Base-by-base conservation (phyloP, 2,888 invertebrate species). In the Crocallis elinguaria region DNA sequence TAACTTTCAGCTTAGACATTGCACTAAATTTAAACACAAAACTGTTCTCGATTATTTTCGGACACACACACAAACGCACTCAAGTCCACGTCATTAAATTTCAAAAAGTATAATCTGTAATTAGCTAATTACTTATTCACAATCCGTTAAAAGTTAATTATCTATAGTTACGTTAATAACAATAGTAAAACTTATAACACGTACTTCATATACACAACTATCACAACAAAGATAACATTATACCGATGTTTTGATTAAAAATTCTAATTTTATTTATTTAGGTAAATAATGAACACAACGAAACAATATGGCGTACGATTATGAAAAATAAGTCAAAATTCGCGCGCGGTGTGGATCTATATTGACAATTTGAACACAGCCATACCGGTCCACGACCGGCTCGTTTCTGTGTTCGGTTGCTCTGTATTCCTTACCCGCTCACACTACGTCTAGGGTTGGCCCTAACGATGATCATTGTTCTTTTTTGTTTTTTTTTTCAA, bases 251-350 rank as follows among this genome's bases (percentile, higher is more conserved):
- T 38, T 35, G 2, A 13, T 51, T 46, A 25, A 45, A 60, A 60
- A 56, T 62, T 23, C 46, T 64, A 67, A 64, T 60, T 61, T 55
- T 65, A 67, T 67, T 76, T 73, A 67, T 57, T 69, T 73, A 69
- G 63, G 60, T 55, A 54, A 37, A 68, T 66, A 72, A 69, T 57
- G 69, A 71, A 67, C 67, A 79, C 74, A 81, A 79, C 78, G 79
- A 85, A 79, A 79, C 87, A 88, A 88, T 86, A 88, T 87, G 88
- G 88, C 88, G 86, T 73, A 69, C 73, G 77, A 73, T 84, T 84
- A 79, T 81, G 78, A 79, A 82, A 82, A 83, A 82, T 82, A 82
- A 82, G 81, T 82, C 79, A 78, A 82, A 83, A 77, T 76, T 82
- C 82, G 82, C 80, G 77, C 75, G 75, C 75, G 75, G 71, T 65